A percentile compares a stretch with the other conserved stretches of the same genome.
Conservation (phyloP, 2,797 vertebrate species). For the Gallinago nigripennis region DNA sequence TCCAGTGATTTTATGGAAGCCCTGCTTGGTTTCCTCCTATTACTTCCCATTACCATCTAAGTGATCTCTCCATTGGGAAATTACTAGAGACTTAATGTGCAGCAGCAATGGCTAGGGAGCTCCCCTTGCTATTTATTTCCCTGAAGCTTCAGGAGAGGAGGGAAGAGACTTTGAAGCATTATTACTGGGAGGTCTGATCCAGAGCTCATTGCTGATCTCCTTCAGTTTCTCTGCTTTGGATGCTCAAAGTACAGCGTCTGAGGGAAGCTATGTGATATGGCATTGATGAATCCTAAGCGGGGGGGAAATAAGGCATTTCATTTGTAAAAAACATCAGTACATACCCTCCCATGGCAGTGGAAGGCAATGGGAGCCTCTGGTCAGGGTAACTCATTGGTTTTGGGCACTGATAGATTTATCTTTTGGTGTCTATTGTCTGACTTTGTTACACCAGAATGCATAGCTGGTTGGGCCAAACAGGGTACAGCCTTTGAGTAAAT, state of each 20-base stretch:
- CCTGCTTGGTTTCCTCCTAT: constrained; percentile 33
- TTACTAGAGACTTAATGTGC: constrained; percentile 37
- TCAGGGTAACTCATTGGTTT: neutral
- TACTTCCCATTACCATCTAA: constrained; percentile 62
- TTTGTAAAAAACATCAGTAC: neutral
- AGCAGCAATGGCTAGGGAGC: constrained; percentile 17
- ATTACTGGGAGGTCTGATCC: neutral
- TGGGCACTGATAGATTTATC: neutral
- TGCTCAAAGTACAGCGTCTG: neutral
- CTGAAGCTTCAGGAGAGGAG: constrained; percentile 6
- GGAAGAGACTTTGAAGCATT: neutral
- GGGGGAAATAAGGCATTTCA: neutral
- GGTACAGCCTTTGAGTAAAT: neutral
- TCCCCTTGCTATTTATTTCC: constrained; percentile 39
- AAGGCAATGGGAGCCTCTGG: neutral
- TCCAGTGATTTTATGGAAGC: constrained; percentile 50
- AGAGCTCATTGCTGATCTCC: neutral
- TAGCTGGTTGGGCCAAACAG: neutral
- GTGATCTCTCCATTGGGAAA: constrained; percentile 58
- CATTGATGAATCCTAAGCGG: neutral
- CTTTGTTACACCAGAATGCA: neutral
- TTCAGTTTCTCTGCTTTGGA: neutral
- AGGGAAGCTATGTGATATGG: neutral
- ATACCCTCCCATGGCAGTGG: neutral
- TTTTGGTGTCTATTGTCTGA: neutral